Base-by-base conservation (phyloP, 2,888 invertebrate genomes). In the Xanthia icteritia region DNA sequence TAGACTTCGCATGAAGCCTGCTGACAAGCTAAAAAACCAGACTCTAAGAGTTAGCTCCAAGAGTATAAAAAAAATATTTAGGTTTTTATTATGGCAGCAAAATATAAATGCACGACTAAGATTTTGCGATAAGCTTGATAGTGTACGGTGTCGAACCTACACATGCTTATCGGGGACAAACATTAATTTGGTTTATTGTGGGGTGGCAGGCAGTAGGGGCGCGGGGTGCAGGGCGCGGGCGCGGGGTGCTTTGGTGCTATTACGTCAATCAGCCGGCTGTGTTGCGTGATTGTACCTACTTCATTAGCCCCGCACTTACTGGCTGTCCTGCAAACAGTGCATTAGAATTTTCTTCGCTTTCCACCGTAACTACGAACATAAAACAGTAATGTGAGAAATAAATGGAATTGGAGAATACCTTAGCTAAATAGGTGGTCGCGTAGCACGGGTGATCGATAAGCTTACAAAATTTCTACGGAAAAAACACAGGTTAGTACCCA, bases 121-220 rank as follows among this genome's bases (percentile, higher is more conserved):
- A 81, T 76, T 72, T 75, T 56, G 69, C 64, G 83, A 88, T 86
- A 89, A 85, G 80, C 76, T 85, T 83, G 81, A 83, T 87, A 85
- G 83, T 86, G 83, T 84, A 76, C 79, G 89, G 83, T 89, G 84
- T 85, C 83, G 85, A 85, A 85, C 81, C 85, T 87, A 89, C 86
- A 89, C 91, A 91, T 91, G 90, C 92, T 93, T 93, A 92, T 93
- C 90, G 92, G 91, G 92, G 92, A 91, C 93, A 94, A 94, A 94
- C 94, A 94, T 94, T 93, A 93, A 94, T 95, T 95, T 94, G 90
- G 92, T 94, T 94, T 94, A 94, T 94, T 92, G 92, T 88, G 83
- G 93, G 94, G 93, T 89, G 92, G 92, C 79, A 78, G 80, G 78
- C 76, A 80, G 71, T 39, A 76, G 42, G 80, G 77, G 77, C 45